Evolutionary conservation across 2,888 invertebrate species (phyloP).

Genomic region (Tridacna gigas): DNA sequence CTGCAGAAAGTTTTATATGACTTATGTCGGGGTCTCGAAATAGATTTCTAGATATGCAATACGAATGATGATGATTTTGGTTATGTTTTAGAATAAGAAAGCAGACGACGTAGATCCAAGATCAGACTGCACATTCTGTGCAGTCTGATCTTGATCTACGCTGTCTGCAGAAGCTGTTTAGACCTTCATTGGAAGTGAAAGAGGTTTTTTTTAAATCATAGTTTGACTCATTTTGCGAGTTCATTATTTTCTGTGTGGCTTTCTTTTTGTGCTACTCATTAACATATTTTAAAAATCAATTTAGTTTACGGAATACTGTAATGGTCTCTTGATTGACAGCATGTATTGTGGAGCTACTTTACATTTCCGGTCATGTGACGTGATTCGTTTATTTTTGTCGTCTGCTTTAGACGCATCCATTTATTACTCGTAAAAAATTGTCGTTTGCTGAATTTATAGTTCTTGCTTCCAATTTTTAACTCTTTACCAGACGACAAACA

Average conservation of each 20-base stretch:
- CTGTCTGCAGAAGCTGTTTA: not conserved
- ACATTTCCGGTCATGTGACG: conserved; percentile 25
- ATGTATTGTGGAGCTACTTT: conserved; percentile 15
- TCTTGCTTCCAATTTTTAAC: too few species aligned
- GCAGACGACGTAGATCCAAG: too few species aligned
- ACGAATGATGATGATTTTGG: too few species aligned
- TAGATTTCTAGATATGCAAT: too few species aligned
- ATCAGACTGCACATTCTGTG: too few species aligned
- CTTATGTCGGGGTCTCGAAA: too few species aligned
- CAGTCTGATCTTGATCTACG: not conserved
- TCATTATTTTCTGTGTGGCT: conserved; percentile 10
- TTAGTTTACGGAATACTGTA: conserved; percentile 14
- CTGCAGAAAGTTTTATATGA: too few species aligned
- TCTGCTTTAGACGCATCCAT: not conserved
- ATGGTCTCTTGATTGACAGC: conserved; percentile 17
- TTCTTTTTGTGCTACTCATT: conserved; percentile 10
- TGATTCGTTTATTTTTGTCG: conserved; percentile 19
- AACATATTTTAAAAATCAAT: conserved; percentile 20
- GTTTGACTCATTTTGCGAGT: not conserved
- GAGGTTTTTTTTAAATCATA: not conserved
- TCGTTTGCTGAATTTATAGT: too few species aligned
- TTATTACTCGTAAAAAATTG: too few species aligned
- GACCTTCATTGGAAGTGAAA: too few species aligned
- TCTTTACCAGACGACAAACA: too few species aligned
- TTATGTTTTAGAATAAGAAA: too few species aligned